Base-by-base conservation (phyloP, 1,140 invertebrate genomes). In the Scylla paramamosain region DNA sequence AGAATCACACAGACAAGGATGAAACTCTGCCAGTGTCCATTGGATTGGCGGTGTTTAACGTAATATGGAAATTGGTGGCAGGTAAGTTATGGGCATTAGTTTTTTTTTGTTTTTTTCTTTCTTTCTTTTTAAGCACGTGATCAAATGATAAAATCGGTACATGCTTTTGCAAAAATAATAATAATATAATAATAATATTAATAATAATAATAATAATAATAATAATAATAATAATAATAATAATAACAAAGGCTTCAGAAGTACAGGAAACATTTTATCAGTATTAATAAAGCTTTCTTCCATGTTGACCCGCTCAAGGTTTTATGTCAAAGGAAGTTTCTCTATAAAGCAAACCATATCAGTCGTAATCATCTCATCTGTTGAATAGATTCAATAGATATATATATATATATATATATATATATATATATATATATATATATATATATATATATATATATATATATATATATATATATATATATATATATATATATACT, bases 31-130 rank as follows among this genome's bases (percentile, higher is more conserved):
- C 93, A 7, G 14, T 25, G 39, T 90, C 89, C 16, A 8, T 94
- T 10, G 83, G 83, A 12, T n/a, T 91, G 4, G 89, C 93, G 0
- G n/a, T 91, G 29, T 59, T 94, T 8, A 94, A 94, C 32, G 93
- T 94, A 12, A 90, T 94, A 14, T 94, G 93, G 93, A 88, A 94
- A 31, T 84, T 94, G 88, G 46, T 83, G 4, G 87, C 93, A 28
- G 87, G 93, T 94, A 45, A 20, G 87, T 4, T 2, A 39, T 16
- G 14, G 28, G n/a, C 0, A 25, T 52, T n/a, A n/a, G n/a, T n/a
- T n/a, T n/a, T n/a, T n/a, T n/a, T 48, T n/a, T 28, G n/a, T 8
- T 14, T 8, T 14, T 8, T 10, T 0, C n/a, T 28, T 8, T 3
- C 8, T 25, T n/a, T 84, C 25, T 29, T 25, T 16, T 84, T 25